These are phyloP conservation scores for Drosophila picticornis DNA, from an alignment of 2,888 invertebrate species.

Conservation along the genomic window DNA sequence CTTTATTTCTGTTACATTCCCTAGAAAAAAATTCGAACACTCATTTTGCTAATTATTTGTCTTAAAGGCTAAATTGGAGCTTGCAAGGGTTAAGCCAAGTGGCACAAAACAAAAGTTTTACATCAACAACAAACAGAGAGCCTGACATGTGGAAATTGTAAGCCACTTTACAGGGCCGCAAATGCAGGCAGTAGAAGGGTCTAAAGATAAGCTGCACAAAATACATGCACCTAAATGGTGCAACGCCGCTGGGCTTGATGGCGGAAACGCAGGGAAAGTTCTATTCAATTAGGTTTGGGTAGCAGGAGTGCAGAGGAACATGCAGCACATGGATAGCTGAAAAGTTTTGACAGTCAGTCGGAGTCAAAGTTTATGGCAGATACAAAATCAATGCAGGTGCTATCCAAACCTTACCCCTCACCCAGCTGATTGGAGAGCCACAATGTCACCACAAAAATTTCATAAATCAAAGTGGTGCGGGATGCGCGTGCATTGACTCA, in stretches of 20 bases:
- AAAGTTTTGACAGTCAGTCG: conserved; percentile 62
- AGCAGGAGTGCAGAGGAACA: conserved; percentile 14
- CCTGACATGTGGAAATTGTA: conserved; percentile 52
- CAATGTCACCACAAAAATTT: conserved; percentile 62
- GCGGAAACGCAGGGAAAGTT: neutral
- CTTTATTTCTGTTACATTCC: neutral
- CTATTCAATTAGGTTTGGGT: conserved; percentile 58
- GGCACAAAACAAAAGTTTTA: conserved; percentile 52
- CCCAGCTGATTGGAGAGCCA: conserved; percentile 20
- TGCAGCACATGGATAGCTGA: conserved; percentile 25
- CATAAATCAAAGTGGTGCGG: conserved; percentile 72
- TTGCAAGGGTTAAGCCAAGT: conserved; percentile 63
- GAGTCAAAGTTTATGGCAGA: conserved; percentile 58
- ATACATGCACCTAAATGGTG: conserved; percentile 10
- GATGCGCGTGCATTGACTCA: conserved; percentile 44
- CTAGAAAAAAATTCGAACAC: too few relatives aligned
- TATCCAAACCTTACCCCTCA: conserved; percentile 2
- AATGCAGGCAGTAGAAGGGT: conserved; percentile 16
- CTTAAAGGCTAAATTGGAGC: conserved; percentile 35
- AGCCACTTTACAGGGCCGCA: conserved; percentile 63
- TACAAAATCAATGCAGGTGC: conserved; percentile 68
- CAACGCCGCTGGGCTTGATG: conserved; percentile 3
- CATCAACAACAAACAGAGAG: conserved; percentile 41
- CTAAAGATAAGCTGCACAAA: conserved; percentile 18
- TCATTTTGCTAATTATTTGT: neutral